These are phyloP conservation scores for Brienomyrus longianalis DNA, from an alignment of 2,113 vertebrate genomes.

Conservation along the genomic window DNA sequence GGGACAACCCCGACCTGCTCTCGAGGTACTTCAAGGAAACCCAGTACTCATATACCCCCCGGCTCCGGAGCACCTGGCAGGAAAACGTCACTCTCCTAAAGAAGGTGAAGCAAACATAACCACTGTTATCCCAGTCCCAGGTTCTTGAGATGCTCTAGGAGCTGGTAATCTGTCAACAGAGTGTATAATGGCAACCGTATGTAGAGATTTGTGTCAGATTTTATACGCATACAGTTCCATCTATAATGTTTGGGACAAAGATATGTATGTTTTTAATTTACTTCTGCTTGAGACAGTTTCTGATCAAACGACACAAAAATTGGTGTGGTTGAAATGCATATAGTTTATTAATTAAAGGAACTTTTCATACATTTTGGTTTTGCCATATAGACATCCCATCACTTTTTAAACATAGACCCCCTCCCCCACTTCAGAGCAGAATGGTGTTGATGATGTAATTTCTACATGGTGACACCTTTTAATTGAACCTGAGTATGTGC, in stretches of 20 bases:
- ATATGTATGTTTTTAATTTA: neutral
- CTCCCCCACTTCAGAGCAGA: neutral
- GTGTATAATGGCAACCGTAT: neutral
- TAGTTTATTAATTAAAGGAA: neutral
- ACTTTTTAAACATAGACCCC: neutral
- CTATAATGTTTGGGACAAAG: neutral
- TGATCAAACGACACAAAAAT: neutral
- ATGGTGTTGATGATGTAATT: neutral
- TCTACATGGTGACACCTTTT: neutral
- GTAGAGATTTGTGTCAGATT: neutral
- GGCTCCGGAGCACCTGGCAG: conserved; percentile 73
- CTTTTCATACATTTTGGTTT: neutral
- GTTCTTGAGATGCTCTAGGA: neutral
- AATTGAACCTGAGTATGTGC: neutral
- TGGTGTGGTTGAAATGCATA: neutral
- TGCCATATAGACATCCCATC: neutral
- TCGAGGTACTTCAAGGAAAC: conserved; percentile 83
- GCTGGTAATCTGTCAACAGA: neutral
- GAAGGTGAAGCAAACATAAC: conserved; percentile 64
- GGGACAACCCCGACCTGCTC: conserved; percentile 79
- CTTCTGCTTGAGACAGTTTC: neutral
- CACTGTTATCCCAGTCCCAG: neutral
- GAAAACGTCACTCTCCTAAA: conserved; percentile 80
- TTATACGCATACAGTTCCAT: neutral
- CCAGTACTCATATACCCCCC: conserved; percentile 74